These are phyloP conservation scores for Acanthurus lineatus DNA, from an alignment of 2,797 vertebrate genomes.

Conservation along the genomic window DNA sequence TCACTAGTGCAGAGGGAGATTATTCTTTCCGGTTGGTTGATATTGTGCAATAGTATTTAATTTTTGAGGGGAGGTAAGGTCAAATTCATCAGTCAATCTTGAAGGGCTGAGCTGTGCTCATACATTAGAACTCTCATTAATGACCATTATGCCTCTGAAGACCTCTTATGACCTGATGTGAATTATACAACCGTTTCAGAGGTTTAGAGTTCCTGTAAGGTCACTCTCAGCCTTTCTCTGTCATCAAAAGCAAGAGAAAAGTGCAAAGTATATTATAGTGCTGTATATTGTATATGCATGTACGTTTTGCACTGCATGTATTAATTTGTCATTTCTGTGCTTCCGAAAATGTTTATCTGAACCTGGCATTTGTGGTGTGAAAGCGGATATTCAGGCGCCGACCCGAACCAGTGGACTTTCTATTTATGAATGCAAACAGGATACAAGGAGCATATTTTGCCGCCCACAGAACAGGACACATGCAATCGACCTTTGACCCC, in stretches of 20 bases:
- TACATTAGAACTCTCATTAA: constrained; percentile 35
- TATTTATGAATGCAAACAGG: constrained; percentile 58
- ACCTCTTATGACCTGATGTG: constrained; percentile 46
- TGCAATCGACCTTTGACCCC: constrained; percentile 68
- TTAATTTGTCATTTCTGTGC: constrained; percentile 28
- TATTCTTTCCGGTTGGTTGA: constrained; percentile 23
- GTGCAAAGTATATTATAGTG: neutral
- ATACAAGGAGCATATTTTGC: constrained; percentile 50
- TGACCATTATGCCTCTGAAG: constrained; percentile 26
- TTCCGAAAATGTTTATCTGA: constrained; percentile 18
- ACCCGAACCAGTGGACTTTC: constrained; percentile 46
- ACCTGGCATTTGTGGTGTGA: constrained; percentile 27
- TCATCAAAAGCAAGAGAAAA: constrained; percentile 2
- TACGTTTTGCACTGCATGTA: neutral
- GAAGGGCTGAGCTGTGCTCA: constrained; percentile 15
- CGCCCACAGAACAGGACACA: constrained; percentile 55
- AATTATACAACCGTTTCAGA: constrained; percentile 45
- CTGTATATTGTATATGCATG: neutral
- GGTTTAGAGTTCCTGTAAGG: constrained; percentile 15
- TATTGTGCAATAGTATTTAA: constrained; percentile 52
- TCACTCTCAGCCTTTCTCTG: neutral
- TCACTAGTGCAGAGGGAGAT: constrained; percentile 18
- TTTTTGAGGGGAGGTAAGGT: constrained; percentile 47
- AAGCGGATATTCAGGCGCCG: constrained; percentile 13
- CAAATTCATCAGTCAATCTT: constrained; percentile 44